Evolutionary conservation across 2,113 vertebrate genomes (phyloP).

Genomic region (Perca schrenkii): DNA sequence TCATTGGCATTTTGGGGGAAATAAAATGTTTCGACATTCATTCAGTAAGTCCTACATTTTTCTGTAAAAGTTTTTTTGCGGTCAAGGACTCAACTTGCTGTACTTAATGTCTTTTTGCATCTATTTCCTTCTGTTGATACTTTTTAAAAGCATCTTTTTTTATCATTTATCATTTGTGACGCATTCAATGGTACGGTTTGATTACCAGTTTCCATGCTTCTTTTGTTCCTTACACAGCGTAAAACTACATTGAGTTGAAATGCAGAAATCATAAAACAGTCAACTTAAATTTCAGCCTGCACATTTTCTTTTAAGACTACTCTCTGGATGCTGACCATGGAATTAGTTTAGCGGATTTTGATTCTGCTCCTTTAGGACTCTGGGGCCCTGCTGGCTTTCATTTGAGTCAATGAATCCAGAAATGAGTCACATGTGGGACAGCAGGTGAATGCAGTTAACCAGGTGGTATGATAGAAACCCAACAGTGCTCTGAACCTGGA

Average conservation of each 20-base stretch:
- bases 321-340: conserved; percentile 18
- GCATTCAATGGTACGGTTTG: background rate
- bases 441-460: conserved; percentile 48
- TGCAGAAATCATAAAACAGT: conserved; percentile 18
- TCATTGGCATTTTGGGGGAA: conserved; percentile 31
- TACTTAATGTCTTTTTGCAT: background rate
- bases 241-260: conserved; percentile 20
- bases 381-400: conserved; percentile 35
- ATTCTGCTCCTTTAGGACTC: conserved; percentile 14
- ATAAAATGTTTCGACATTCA: conserved; percentile 45
- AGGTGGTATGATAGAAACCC: conserved; percentile 32
- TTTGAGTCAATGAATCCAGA: conserved; percentile 19
- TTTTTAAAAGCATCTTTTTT: background rate
- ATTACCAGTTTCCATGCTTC: background rate
- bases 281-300: conserved; percentile 2
- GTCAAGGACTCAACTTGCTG: background rate
- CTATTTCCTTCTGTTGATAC: background rate
- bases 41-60: conserved; percentile 38
- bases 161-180: background rate
- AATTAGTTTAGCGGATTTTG: conserved; percentile 24
- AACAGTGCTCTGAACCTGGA: conserved; percentile 1
- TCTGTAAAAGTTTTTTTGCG: conserved; percentile 27
- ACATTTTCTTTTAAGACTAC: conserved; percentile 15
- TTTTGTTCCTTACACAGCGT: background rate
- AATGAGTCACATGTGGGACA: conserved; percentile 42